Evolutionary conservation across 1,140 invertebrate species (phyloP), one percentile per base, ranked within the genome.

Genomic region (Stegodyphus dumicola): DNA sequence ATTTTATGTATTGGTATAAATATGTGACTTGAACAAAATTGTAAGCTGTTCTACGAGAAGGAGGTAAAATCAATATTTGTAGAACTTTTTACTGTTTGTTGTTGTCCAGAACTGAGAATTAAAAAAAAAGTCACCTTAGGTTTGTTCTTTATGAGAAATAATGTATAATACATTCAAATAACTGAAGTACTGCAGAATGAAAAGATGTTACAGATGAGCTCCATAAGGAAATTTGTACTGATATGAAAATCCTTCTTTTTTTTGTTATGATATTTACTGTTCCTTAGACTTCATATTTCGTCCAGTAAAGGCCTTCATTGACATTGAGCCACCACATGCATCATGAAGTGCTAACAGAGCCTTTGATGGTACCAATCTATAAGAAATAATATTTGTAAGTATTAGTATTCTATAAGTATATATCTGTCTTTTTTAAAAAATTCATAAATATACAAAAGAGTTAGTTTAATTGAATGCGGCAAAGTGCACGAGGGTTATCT

Each of bases 341-440:
- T 75, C 80, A 53, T 83, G 80, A 66, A 83, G 71, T 53, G 80
- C 70, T 67, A 83, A 66, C 5, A 83, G 33, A 33, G 80, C 17
- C n/a, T 64, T 56, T 6, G n/a, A 11, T 33, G 80, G 80, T 56
- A 83, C 75, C 15, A 83, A 15, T 10, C 80, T 83, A 60, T 18
- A 75, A 83, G 18, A 53, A 33, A 78, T 10, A 69, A 65, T n/a
- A 11, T 49, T 17, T 75, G 18, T 53, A 3, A 6, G n/a, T 13
- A 53, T 74, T 54, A 53, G 18, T 7, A 74, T 51, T 33, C 6
- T 74, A 5, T 5, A 53, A 11, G 1, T 74, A 11, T 15, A 52
- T 49, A 49, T 10, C 13, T 73, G 11, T 9, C 1, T n/a, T 49
- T 17, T 48, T n/a, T 9, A 6, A 73, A 73, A n/a, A 49, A 52